Evolutionary conservation across 2,113 vertebrate species (phyloP), one percentile per base, ranked within the genome.

Genomic region (Pipra filicauda): DNA sequence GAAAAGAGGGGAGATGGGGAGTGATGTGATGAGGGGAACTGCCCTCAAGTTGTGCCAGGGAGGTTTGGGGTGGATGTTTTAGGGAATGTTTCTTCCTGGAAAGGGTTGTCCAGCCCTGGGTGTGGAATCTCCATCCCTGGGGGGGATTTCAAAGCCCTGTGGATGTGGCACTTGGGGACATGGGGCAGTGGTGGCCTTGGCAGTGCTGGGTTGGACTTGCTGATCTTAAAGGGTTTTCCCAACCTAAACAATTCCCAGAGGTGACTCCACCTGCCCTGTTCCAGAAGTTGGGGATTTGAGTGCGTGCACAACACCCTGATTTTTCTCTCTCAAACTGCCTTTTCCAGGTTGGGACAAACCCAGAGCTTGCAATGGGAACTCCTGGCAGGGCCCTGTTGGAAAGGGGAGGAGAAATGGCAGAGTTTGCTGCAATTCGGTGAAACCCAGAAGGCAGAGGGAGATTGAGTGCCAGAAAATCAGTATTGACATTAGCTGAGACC

Each of bases 1-100:
- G 52, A 8, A 65, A 88, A 54, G 0, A 33, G 24, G 23, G 2
- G 17, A 5, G 6, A 15, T 2, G 24, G 24, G 2, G 6, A 39
- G 35, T 11, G 37, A 52, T 18, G 35, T 28, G 20, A 17, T 6
- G 26, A 35, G 21, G 41, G 28, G 43, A 16, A 39, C 27, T 0
- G 1, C 14, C 27, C 19, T 37, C 26, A 7, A 6, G 8, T 2
- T 37, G 31, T n/a, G 27, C 16, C 21, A 16, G 41, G 51, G 31
- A 61, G 23, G 48, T 7, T 24, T 14, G 23, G 33, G 12, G 1
- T n/a, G 80, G 33, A 27, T 8, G 3, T 8, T 41, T 27, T 27
- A 16, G 33, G 55, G 57, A 58, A 51, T 30, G 14, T 26, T n/a
- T 33, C n/a, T 9, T n/a, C 5, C 4, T 28, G 15, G 39, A 13